phyloP scores from a whole-genome alignment of 2,797 vertebrate species.

The Sebastes melanostomus region DNA sequence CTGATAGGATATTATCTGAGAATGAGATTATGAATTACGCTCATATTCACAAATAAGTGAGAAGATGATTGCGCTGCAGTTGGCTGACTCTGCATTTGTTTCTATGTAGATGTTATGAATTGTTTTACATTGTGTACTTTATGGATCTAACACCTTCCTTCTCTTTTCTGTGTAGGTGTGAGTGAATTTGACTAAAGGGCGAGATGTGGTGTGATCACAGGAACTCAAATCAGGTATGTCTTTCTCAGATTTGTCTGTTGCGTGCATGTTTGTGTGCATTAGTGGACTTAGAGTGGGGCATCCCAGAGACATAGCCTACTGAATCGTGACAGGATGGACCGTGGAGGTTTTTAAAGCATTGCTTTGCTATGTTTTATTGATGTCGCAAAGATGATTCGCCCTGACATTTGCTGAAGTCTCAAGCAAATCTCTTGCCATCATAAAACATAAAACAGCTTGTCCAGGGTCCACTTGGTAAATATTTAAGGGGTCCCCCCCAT shows the following conservation, averaged over 20 bases:
- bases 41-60: background rate
- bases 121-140: background rate
- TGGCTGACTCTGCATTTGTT: slow-evolving; percentile 2
- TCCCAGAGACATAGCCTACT: slow-evolving; percentile 34
- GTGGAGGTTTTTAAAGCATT: slow-evolving; percentile 57
- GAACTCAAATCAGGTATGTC: slow-evolving; percentile 61
- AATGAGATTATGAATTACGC: slow-evolving; percentile 1
- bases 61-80: background rate
- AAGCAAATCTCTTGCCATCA: slow-evolving; percentile 57
- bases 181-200: slow-evolving; percentile 30
- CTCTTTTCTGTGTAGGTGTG: slow-evolving; percentile 25
- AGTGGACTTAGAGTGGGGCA: slow-evolving; percentile 22
- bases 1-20: slow-evolving; percentile 4
- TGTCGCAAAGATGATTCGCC: slow-evolving; percentile 66
- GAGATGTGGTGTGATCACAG: slow-evolving; percentile 58
- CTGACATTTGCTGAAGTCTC: slow-evolving; percentile 72
- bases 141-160: background rate
- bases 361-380: slow-evolving; percentile 75
- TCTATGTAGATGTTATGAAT: background rate
- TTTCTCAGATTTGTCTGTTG: background rate
- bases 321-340: slow-evolving; percentile 53
- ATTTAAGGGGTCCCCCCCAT: slow-evolving; percentile 46
- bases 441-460: slow-evolving; percentile 64
- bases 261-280: background rate
- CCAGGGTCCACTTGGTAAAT: slow-evolving; percentile 64